phyloP scores from a whole-genome alignment of 2,888 invertebrate genomes.

The Tupiocoris notatus region DNA sequence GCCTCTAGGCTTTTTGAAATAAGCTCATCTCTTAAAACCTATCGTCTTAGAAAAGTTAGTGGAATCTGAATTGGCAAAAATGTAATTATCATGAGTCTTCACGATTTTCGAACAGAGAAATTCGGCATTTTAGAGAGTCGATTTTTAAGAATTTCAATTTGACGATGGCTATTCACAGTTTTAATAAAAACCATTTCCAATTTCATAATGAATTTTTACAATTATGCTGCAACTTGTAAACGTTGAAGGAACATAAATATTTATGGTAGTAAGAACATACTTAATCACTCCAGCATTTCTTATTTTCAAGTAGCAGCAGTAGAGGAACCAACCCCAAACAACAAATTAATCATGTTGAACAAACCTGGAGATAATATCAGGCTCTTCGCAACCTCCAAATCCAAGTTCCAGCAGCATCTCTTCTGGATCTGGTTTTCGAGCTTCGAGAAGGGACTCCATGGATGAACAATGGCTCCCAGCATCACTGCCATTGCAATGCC shows the following conservation, averaged over 20 bases:
- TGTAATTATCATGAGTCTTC: no score
- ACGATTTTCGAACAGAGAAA: no score
- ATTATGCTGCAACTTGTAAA: neutral
- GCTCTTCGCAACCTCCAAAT: conserved; percentile 48
- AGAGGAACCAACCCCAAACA: neutral
- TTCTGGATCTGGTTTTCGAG: conserved; percentile 84
- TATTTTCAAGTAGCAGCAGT: neutral
- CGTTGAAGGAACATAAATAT: neutral
- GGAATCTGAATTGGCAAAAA: no score
- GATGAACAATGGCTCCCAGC: conserved; percentile 54
- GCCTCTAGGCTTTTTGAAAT: no score
- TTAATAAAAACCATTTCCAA: no score
- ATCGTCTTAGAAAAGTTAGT: no score
- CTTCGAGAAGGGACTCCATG: conserved; percentile 78
- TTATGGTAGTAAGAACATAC: neutral
- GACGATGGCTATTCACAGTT: no score
- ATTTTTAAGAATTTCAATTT: no score
- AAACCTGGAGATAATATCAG: conserved; percentile 54
- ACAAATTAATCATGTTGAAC: neutral
- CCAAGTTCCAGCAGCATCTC: conserved; percentile 79
- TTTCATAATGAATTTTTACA: no score
- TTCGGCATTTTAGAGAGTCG: no score
- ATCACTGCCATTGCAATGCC: conserved; percentile 50
- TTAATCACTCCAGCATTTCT: no score
- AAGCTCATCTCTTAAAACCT: no score